Conservation (phyloP, 2,888 invertebrate species). For the Mesoligia furuncula region DNA sequence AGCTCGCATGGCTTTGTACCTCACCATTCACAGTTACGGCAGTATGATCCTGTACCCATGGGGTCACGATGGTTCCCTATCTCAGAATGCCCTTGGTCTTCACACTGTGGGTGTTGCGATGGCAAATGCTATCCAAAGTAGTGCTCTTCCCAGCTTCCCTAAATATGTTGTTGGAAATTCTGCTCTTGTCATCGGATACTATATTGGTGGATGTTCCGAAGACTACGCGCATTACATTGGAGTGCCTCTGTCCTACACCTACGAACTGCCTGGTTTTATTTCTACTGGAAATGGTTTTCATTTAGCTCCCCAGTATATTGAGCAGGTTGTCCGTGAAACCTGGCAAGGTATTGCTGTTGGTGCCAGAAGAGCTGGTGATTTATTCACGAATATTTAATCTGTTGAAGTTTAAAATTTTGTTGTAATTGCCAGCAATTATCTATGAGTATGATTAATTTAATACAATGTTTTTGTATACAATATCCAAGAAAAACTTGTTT, state of each 20-base stretch:
- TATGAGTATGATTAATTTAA: slow-evolving; percentile 2
- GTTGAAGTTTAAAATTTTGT: not conserved
- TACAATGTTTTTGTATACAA: slow-evolving; percentile 2
- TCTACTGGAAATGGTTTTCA: slow-evolving; percentile 88
- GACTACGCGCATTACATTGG: slow-evolving; percentile 91
- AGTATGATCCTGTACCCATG: slow-evolving; percentile 92
- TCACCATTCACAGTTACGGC: slow-evolving; percentile 95
- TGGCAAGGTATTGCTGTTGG: slow-evolving; percentile 90
- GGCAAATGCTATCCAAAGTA: slow-evolving; percentile 79
- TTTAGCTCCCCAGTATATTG: slow-evolving; percentile 89
- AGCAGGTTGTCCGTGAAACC: slow-evolving; percentile 90
- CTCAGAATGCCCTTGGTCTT: slow-evolving; percentile 85
- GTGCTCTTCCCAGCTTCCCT: slow-evolving; percentile 78
- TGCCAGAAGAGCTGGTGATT: slow-evolving; percentile 79
- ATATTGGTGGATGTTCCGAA: slow-evolving; percentile 91
- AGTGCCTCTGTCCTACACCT: slow-evolving; percentile 91
- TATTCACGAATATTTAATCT: slow-evolving; percentile 58
- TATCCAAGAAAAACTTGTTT: too few relatives aligned
- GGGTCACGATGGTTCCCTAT: slow-evolving; percentile 90
- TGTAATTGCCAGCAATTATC: not conserved
- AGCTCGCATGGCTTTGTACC: slow-evolving; percentile 90
- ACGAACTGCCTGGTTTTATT: slow-evolving; percentile 91
- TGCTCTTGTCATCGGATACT: slow-evolving; percentile 87
- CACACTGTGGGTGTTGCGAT: slow-evolving; percentile 82
- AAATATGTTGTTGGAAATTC: slow-evolving; percentile 89